These are phyloP conservation scores for Synergus japonicus DNA, from an alignment of 2,888 invertebrate genomes.

Conservation along the genomic window DNA sequence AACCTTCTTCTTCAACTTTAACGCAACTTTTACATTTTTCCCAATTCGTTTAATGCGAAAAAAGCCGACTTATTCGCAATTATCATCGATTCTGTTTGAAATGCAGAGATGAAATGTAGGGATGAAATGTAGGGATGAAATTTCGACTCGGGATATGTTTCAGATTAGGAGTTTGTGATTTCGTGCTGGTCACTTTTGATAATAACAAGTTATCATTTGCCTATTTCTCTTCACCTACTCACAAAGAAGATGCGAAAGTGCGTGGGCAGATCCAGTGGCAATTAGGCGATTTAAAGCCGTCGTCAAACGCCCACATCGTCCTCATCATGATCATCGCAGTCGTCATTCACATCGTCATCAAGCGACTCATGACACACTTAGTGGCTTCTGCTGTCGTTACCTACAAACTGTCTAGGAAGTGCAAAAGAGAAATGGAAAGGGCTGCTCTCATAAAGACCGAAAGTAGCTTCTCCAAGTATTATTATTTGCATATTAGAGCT, in stretches of 20 bases:
- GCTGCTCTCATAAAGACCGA: constrained; percentile 35
- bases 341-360: constrained; percentile 23
- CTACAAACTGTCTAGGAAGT: constrained; percentile 43
- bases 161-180: neutral
- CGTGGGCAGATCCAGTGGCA: constrained; percentile 14
- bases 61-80: too few relatives aligned
- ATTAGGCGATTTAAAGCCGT: constrained; percentile 23
- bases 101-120: too few relatives aligned
- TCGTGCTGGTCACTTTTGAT: neutral
- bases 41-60: too few relatives aligned
- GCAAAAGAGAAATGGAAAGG: constrained; percentile 44
- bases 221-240: constrained; percentile 2
- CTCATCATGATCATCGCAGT: constrained; percentile 20
- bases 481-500: neutral
- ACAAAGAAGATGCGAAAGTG: neutral
- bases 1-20: neutral
- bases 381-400: constrained; percentile 52
- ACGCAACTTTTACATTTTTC: neutral
- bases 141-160: neutral
- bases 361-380: constrained; percentile 66
- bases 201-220: neutral
- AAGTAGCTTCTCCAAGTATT: neutral
- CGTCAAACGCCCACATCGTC: constrained; percentile 19
- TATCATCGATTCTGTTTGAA: too few relatives aligned
- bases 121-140: too few relatives aligned